Evolutionary conservation across 2,888 invertebrate genomes (phyloP), one percentile per base, ranked within the genome.

Genomic region (Phoenoteleia sp.): DNA sequence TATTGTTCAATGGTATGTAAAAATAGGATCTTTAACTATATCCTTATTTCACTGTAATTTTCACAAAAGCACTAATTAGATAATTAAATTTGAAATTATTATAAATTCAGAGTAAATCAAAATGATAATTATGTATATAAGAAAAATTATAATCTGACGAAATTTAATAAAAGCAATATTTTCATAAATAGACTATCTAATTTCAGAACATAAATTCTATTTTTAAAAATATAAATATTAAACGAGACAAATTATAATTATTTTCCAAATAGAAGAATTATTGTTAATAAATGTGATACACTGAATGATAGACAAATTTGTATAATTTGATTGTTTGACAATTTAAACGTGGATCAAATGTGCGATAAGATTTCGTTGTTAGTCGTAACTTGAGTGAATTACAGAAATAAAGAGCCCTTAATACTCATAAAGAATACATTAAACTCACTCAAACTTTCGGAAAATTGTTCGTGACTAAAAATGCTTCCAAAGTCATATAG

Each of bases 121-220:
- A 62, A 52, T 29, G 7, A 39, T 19, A 36, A 49, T 58, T 71
- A 25, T 52, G 52, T 66, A 71, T 2, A 79, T 69, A 54, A 13
- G 21, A 60, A 36, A 17, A 58, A 60, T 1, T 62, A 27, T 45
- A 25, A 69, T 60, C 29, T 13, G 54, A 79, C 29, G 29, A 21
- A 62, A 45, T 54, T 69, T 21, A 27, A 45, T 15, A 15, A 67
- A 49, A 77, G 62, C 60, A 71, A 79, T 69, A 71, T 79, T 79
- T 79, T 79, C 62, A 25, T 77, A 77, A 52, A 67, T 60, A 58
- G 17, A 21, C 3, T 49, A 69, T 67, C 42, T 45, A 45, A 64
- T 64, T 72, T 64, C 15, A 64, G n/a, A 45, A 45, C 13, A 11
- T 75, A 64, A 54, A 64, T 42, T 75, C 36, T 75, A 75, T 74